A percentile compares a stretch with the other conserved stretches of the same genome.
These are phyloP conservation scores for Rhaphigaster nebulosa DNA, from an alignment of 2,888 invertebrate genomes.

Conservation along the genomic window DNA sequence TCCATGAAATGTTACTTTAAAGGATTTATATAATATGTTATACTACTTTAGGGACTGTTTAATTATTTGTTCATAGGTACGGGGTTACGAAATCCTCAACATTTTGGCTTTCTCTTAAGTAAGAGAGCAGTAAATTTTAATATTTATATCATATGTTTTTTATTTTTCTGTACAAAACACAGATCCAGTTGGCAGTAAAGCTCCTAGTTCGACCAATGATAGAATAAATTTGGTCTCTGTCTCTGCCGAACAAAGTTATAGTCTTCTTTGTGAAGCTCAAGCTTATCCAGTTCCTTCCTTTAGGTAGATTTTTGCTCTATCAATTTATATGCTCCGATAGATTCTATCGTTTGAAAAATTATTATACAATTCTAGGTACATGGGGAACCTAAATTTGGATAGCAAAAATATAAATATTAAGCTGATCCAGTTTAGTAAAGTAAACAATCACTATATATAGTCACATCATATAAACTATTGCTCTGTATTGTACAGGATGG, in stretches of 20 bases:
- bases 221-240: constrained; percentile 45
- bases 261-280: constrained; percentile 80
- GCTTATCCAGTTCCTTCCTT: constrained; percentile 78
- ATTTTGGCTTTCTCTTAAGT: constrained; percentile 28
- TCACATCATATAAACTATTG: too few species aligned
- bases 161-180: constrained; percentile 61
- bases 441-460: too few species aligned
- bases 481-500: too few species aligned
- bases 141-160: background rate
- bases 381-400: background rate
- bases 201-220: constrained; percentile 75
- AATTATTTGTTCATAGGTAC: background rate
- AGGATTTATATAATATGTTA: background rate
- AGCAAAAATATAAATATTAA: background rate
- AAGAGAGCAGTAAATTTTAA: background rate
- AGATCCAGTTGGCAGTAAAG: constrained; percentile 78
- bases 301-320: constrained; percentile 69
- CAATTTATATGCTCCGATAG: background rate
- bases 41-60: background rate
- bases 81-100: constrained; percentile 15
- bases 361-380: background rate
- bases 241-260: constrained; percentile 69
- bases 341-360: background rate
- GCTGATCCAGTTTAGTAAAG: background rate
- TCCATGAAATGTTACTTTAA: background rate